A percentile compares a stretch with the other conserved stretches of the same genome.
phyloP scores from a whole-genome alignment of 2,113 vertebrate genomes.

The Mormyrus lacerda region DNA sequence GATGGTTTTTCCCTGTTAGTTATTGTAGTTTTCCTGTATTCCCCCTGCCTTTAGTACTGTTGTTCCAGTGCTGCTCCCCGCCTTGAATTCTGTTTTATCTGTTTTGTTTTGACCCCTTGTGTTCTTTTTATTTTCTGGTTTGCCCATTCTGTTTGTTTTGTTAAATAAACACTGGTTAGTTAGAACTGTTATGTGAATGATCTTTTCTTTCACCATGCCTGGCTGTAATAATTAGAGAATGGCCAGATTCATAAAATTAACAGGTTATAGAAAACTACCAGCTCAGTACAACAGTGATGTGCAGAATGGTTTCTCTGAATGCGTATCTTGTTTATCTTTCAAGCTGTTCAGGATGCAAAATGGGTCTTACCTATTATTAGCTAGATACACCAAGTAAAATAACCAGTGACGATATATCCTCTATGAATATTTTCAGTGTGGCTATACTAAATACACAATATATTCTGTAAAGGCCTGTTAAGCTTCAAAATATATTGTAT shows the following conservation, averaged over 20 bases:
- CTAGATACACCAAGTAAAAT: background rate
- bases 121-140: too few relatives aligned
- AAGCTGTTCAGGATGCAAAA: background rate
- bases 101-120: too few relatives aligned
- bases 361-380: background rate
- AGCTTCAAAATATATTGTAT: background rate
- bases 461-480: background rate
- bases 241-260: background rate
- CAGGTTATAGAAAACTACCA: background rate
- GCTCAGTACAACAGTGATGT: background rate
- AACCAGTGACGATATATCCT: background rate
- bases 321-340: background rate
- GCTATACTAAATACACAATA: background rate
- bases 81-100: too few relatives aligned
- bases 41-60: too few relatives aligned
- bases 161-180: too few relatives aligned
- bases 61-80: too few relatives aligned
- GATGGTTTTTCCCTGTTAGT: too few relatives aligned
- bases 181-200: too few relatives aligned
- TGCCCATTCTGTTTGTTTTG: too few relatives aligned
- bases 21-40: too few relatives aligned
- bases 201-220: too few relatives aligned
- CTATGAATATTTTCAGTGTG: background rate
- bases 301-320: background rate
- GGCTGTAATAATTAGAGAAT: background rate